Evolutionary conservation across 2,888 invertebrate species (phyloP).

Genomic region (Rapana venosa): DNA sequence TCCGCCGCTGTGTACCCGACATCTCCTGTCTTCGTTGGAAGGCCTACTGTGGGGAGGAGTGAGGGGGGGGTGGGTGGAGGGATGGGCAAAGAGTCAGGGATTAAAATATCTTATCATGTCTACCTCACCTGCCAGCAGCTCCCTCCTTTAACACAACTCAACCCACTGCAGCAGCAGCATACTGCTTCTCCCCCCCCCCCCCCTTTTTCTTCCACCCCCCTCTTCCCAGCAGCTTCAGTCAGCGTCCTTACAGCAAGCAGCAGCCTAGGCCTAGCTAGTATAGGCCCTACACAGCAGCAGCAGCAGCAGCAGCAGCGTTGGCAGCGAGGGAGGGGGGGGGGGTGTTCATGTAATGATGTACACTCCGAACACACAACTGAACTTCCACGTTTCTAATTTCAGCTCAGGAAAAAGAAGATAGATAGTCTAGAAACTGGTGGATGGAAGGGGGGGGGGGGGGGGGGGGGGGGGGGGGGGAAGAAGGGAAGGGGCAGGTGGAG

Average conservation of each 20-base stretch:
- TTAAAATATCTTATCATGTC: conserved; percentile 30
- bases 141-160: background rate
- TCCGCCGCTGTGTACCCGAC: background rate
- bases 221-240: background rate
- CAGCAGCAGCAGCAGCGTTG: background rate
- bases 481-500: background rate
- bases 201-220: background rate
- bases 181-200: background rate
- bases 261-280: no score
- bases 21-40: background rate
- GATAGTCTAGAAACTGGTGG: background rate
- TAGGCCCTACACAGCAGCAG: background rate
- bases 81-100: conserved; percentile 14
- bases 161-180: background rate
- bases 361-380: background rate
- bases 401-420: background rate
- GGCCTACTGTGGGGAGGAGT: background rate
- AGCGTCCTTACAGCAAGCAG: background rate
- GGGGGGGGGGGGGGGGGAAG: background rate
- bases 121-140: background rate
- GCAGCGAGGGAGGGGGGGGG: background rate
- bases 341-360: background rate
- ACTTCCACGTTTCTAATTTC: background rate
- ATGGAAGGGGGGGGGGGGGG: background rate
- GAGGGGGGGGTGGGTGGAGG: background rate